phyloP scores from a whole-genome alignment of 1,140 invertebrate species.

The Musca vetustissima region DNA sequence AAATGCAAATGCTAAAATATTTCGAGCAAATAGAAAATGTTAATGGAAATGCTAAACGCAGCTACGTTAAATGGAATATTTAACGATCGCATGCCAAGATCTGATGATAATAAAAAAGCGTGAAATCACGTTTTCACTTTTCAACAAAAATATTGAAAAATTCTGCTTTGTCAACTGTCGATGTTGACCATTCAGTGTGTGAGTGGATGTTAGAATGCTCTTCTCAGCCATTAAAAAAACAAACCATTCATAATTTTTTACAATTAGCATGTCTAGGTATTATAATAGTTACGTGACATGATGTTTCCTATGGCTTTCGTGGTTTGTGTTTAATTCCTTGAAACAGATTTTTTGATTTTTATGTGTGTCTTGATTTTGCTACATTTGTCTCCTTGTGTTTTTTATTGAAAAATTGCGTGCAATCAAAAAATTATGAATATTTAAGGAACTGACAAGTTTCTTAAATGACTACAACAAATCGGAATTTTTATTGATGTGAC shows the following conservation, averaged over 20 bases:
- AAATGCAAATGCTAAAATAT: not conserved
- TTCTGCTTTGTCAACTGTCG: slow-evolving; percentile 42
- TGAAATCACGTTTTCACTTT: slow-evolving; percentile 48
- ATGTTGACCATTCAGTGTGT: not conserved
- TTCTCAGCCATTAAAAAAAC: slow-evolving; percentile 18
- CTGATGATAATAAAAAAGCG: slow-evolving; percentile 38
- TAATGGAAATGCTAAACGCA: not conserved
- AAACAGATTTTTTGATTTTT: slow-evolving; percentile 45
- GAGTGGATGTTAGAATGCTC: slow-evolving; percentile 30
- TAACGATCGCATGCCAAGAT: slow-evolving; percentile 26
- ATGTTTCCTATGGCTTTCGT: slow-evolving; percentile 42
- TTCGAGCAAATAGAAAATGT: not conserved
- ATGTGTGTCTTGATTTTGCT: slow-evolving; percentile 1
- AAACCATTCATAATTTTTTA: slow-evolving; percentile 27
- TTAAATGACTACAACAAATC: too few relatives aligned
- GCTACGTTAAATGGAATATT: not conserved
- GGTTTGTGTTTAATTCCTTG: slow-evolving; percentile 52
- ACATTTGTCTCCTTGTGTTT: not conserved
- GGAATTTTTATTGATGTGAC: too few relatives aligned
- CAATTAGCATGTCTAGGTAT: slow-evolving; percentile 54
- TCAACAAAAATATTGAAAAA: slow-evolving; percentile 48
- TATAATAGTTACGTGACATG: slow-evolving; percentile 52
- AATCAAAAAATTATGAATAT: too few relatives aligned
- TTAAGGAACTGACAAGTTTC: too few relatives aligned
- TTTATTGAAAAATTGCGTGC: slow-evolving; percentile 22